Evolutionary conservation across 2,888 invertebrate species (phyloP), one percentile per base, ranked within the genome.

Genomic region (Lepidonotus clava): DNA sequence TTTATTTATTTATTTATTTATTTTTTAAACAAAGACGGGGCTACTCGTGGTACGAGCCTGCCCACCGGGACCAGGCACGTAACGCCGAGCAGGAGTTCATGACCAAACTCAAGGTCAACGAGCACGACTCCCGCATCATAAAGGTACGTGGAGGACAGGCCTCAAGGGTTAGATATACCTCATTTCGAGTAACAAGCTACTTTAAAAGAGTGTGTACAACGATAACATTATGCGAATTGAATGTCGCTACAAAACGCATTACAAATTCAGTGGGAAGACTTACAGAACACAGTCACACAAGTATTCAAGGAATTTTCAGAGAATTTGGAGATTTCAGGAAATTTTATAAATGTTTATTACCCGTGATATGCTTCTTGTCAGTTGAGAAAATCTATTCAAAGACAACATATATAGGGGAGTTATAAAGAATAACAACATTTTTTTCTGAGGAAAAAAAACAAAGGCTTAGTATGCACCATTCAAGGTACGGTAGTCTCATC

Each of bases 11-110:
- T 11, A 14, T 51, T 51, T 51, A 51, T 51, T 14, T 14, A 51
- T 51, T 14, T 51, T 51, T 51, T 51, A n/a, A n/a, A n/a, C n/a
- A 24, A 21, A 71, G 71, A 24, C 21, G 80, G 28, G 80, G 51
- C 14, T 46, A 51, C 80, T 51, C 41, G 32, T 80, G 80, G 80
- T 51, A 46, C 11, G 51, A 80, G 41, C 80, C 80, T n/a, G 28
- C 80, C 11, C 46, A 80, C 28, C 41, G 80, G 51, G 46, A 46
- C 80, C 80, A 46, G 46, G 80, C 80, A 28, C 46, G 80, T 11
- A 80, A 80, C 11, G 51, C 41, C 1, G 80, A 80, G 28, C 46
- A 80, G 46, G 80, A 80, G 46, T 46, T 80, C 32, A 41, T 80
- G 51, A 51, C 41, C 14, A 80, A 80, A 24, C 80, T 80, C 46